These are phyloP conservation scores for Eidolon dupreanum DNA, from an alignment of 2,797 vertebrate species.

Conservation along the genomic window DNA sequence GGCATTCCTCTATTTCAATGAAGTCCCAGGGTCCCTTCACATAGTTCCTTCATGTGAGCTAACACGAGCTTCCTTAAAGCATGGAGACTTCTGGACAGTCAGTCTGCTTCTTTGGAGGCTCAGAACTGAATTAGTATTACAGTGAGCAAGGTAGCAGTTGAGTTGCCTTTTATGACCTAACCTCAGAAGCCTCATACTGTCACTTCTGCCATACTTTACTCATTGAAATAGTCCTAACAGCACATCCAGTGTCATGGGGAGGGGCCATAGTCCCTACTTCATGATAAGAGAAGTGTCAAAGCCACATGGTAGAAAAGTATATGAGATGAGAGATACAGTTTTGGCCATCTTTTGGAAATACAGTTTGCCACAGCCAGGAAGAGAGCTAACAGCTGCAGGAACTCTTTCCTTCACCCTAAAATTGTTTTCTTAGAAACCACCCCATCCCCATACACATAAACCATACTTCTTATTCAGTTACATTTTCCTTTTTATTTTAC, in stretches of 20 bases:
- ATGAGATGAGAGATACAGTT: background rate
- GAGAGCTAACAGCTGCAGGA: background rate
- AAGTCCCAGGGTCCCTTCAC: background rate
- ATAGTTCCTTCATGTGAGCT: background rate
- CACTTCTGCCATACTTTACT: background rate
- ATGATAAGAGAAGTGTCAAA: background rate
- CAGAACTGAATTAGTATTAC: background rate
- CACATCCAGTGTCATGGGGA: background rate
- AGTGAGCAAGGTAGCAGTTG: background rate
- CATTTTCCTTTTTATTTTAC: constrained; percentile 46
- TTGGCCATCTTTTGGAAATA: background rate
- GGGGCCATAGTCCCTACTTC: background rate
- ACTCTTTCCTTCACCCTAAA: constrained; percentile 1
- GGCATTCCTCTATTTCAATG: background rate
- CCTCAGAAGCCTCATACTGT: background rate
- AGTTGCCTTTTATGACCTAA: constrained; percentile 16
- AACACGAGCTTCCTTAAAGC: background rate
- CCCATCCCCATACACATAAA: background rate
- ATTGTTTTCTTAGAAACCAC: background rate
- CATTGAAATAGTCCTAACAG: background rate
- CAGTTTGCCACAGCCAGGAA: background rate
- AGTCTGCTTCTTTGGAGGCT: background rate
- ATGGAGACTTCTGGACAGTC: background rate
- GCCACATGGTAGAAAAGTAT: background rate
- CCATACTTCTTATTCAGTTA: background rate